Base-by-base conservation (phyloP, 2,113 vertebrate genomes). In the Oceanodroma tethys region DNA sequence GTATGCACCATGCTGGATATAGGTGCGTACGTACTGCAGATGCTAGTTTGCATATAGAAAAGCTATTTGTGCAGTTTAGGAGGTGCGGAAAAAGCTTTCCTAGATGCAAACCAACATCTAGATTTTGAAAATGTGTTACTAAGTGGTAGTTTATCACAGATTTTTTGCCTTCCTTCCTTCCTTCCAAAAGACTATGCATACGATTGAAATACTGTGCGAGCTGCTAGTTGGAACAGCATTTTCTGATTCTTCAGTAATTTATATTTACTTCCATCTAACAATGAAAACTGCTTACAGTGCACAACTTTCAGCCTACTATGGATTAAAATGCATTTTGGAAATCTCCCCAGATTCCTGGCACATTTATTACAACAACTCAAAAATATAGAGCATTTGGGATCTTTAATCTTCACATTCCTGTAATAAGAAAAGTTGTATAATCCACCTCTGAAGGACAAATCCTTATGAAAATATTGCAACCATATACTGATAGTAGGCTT, bases 301-400 rank as follows among this genome's bases (percentile, higher is more conserved):
- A 92, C 80, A 71, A 81, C 79, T 88, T 78, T 32, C 82, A 85
- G 85, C 85, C 91, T 93, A 88, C 90, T 86, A 95, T 73, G 88
- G 95, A 94, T 94, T 94, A 94, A 96, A 94, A 90, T 52, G 90
- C 58, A 27, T 91, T 96, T 94, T 95, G 92, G 93, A 96, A 96
- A 93, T 73, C 42, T 93, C 90, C 88, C 88, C 95, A 83, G 92
- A 90, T 95, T 86, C 74, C 85, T 88, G 85, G 79, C 67, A 86
- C 92, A 58, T 86, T 91, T 75, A 76, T 88, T 95, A 45, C 20
- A 11, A 36, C 45, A 27, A 42, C 53, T 80, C 36, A 67, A 50
- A 80, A 88, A 86, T 25, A 82, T 10, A 71, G 75, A 96, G 81
- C 50, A 2, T 78, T 96, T 86, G 88, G 79, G 82, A 90, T 92